Conservation (phyloP, 2,888 invertebrate genomes). For the Melitaea athalia region DNA sequence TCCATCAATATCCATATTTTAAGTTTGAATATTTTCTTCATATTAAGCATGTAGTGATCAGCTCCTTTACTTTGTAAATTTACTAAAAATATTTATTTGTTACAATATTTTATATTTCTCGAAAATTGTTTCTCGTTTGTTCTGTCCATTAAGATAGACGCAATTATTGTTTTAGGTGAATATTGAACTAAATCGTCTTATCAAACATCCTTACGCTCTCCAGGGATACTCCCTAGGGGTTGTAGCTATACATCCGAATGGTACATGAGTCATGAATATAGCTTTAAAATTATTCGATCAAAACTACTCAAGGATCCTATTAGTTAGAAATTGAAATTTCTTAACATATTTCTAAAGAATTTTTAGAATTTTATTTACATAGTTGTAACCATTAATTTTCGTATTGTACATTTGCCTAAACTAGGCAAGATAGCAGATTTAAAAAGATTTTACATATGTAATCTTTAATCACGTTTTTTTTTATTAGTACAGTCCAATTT, state of each 20-base stretch:
- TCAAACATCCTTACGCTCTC: constrained; percentile 14
- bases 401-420: background rate
- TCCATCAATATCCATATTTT: too few species aligned
- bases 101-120: background rate
- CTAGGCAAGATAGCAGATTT: background rate
- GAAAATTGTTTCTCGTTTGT: background rate
- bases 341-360: background rate
- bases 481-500: too few species aligned
- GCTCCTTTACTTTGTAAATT: too few species aligned
- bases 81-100: too few species aligned
- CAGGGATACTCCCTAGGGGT: constrained; percentile 24
- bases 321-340: constrained; percentile 20
- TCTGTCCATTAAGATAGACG: background rate
- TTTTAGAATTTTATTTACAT: background rate
- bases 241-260: constrained; percentile 19
- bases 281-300: constrained; percentile 22
- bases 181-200: constrained; percentile 20
- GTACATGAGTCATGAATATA: constrained; percentile 19
- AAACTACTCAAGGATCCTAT: constrained; percentile 5
- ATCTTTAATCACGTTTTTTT: too few species aligned
- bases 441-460: too few species aligned
- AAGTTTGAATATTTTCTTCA: too few species aligned
- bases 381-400: background rate
- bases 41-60: too few species aligned
- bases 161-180: constrained; percentile 16